phyloP scores from a whole-genome alignment of 2,888 invertebrate species.

The Trichogramma evanescens region DNA sequence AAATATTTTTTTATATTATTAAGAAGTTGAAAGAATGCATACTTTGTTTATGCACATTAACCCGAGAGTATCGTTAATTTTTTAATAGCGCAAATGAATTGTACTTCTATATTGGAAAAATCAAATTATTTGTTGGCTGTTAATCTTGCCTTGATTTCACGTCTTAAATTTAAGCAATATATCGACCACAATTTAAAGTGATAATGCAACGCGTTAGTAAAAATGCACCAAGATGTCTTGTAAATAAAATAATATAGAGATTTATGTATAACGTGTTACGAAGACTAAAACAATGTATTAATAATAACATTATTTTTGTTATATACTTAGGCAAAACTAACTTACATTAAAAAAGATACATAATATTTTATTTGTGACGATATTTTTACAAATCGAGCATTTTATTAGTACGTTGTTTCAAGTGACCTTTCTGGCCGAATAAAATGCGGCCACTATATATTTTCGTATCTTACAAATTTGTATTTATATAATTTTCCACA shows the following conservation, averaged over 20 bases:
- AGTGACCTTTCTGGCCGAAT: no score
- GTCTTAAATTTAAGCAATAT: slow-evolving; percentile 19
- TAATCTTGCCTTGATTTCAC: slow-evolving; percentile 15
- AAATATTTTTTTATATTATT: slow-evolving; percentile 16
- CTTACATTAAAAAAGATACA: no score
- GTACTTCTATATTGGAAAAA: slow-evolving; percentile 12
- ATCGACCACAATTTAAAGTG: slow-evolving; percentile 10
- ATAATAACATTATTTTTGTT: no score
- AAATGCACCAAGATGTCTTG: slow-evolving; percentile 18
- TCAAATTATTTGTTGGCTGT: slow-evolving; percentile 10
- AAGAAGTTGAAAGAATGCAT: slow-evolving; percentile 18
- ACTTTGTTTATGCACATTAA: slow-evolving; percentile 19
- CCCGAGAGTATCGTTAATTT: neutral
- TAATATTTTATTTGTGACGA: no score
- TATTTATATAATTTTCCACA: no score
- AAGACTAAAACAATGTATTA: no score
- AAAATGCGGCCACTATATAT: no score
- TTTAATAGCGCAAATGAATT: slow-evolving; percentile 21
- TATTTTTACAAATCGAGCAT: no score
- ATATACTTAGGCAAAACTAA: no score
- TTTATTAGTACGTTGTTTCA: no score
- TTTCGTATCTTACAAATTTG: no score
- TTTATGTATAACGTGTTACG: no score
- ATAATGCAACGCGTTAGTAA: slow-evolving; percentile 10
- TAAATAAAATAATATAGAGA: slow-evolving; percentile 11